Percentiles rank a stretch among this genome's conserved stretches.
These are phyloP conservation scores for Ceratosolen solmsi DNA, from an alignment of 1,140 invertebrate species.

Conservation along the genomic window DNA sequence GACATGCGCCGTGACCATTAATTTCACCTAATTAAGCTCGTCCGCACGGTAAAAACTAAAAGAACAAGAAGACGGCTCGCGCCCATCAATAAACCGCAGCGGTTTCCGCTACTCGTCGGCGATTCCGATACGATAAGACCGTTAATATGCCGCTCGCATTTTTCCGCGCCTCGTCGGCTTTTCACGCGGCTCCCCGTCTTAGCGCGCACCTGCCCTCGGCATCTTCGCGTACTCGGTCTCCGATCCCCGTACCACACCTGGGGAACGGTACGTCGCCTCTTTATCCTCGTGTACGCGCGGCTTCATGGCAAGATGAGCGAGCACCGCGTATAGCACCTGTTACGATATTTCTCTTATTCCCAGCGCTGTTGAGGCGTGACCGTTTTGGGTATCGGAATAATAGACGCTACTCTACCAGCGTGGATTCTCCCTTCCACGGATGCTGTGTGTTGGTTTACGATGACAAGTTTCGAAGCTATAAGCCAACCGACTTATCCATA, in stretches of 20 bases:
- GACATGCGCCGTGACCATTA: not conserved
- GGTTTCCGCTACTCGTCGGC: not conserved
- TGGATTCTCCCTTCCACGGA: too few relatives aligned
- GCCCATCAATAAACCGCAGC: not conserved
- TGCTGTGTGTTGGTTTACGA: too few relatives aligned
- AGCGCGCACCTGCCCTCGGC: conserved; percentile 2
- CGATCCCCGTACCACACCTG: not conserved
- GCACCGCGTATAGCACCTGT: conserved; percentile 32
- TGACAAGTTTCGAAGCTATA: too few relatives aligned
- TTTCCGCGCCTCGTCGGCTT: conserved; percentile 23
- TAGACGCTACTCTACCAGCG: too few relatives aligned
- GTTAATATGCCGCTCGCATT: not conserved
- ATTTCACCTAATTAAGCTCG: conserved; percentile 29
- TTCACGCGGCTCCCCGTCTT: not conserved
- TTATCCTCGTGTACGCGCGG: not conserved
- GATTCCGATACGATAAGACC: conserved; percentile 12
- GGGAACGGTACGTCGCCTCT: not conserved
- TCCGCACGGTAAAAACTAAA: not conserved
- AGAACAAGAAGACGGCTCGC: not conserved
- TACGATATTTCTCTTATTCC: not conserved
- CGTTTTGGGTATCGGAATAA: conserved; percentile 36
- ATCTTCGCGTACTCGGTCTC: not conserved
- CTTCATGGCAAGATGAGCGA: not conserved
- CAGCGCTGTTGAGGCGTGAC: conserved; percentile 8
- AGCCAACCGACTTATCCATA: too few relatives aligned